Evolutionary conservation across 2,113 vertebrate genomes (phyloP), one percentile per base, ranked within the genome.

Genomic region (Notarius quadriscutis): DNA sequence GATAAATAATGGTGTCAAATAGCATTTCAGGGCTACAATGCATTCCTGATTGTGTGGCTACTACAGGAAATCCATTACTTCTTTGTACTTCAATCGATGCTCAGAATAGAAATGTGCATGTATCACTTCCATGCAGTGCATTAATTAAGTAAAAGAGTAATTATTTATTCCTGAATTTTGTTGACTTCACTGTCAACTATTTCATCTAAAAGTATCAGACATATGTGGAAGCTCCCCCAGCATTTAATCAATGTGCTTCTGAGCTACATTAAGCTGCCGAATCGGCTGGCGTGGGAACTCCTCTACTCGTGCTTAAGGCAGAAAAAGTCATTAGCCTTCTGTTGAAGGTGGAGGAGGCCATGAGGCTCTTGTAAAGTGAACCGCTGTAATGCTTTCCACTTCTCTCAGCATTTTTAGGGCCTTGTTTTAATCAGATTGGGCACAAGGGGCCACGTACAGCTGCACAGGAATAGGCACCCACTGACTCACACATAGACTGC

Each of bases 331-430:
- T 86, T 77, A 71, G 84, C 71, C 69, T 84, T 88, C 84, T 85
- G 78, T 18, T n/a, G 86, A 41, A 71, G 25, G 58, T 30, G 5
- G 22, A 63, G 80, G 50, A 69, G 88, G 89, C 87, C 82, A 84
- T 90, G 83, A 89, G 63, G 60, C 85, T 93, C 93, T 92, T 93
- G 91, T 94, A 94, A 94, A 93, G 83, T 88, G 88, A 79, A 63
- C 86, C 25, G 92, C 88, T 90, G 93, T 93, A 92, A 93, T 91
- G 89, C 90, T 94, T 94, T 94, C 93, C 94, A 93, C 92, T 91
- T 91, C 91, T 90, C 90, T 93, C 87, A 87, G 89, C 90, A 86
- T 87, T 91, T 89, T 60, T 58, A 91, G 20, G 51, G 18, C 88
- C 85, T 87, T 82, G 86, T 81, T 89, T 90, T 89, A 80, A 83